Conservation (phyloP, 2,113 vertebrate species). For the Uria aalge region DNA sequence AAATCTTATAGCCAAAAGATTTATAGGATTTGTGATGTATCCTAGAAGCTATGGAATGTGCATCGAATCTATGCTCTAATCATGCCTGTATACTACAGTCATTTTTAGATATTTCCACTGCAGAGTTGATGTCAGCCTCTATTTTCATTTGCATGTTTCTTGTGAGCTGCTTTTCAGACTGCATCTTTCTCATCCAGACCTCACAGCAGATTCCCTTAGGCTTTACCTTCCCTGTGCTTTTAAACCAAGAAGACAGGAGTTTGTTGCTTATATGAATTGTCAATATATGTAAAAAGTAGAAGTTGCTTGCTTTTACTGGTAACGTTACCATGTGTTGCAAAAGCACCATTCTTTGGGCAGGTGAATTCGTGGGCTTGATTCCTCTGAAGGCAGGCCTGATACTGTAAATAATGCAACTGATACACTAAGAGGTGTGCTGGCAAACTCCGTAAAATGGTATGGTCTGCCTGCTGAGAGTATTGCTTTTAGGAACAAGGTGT, state of each 20-base stretch:
- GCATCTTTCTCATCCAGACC: background rate
- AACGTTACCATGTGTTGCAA: rapidly evolving
- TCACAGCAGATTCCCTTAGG: background rate
- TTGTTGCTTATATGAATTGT: background rate
- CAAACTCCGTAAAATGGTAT: background rate
- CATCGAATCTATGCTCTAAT: background rate
- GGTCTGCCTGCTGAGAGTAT: background rate
- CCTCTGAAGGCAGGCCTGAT: background rate
- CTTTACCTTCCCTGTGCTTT: background rate
- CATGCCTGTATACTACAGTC: background rate
- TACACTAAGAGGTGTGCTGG: rapidly evolving
- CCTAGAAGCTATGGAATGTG: background rate
- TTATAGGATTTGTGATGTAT: background rate
- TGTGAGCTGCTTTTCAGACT: background rate
- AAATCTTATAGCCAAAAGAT: background rate
- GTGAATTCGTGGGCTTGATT: background rate
- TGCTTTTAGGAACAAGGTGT: background rate
- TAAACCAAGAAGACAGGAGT: background rate
- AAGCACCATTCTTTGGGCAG: background rate
- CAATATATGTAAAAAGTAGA: background rate
- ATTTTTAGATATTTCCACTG: background rate
- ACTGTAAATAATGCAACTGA: background rate
- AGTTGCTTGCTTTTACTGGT: background rate
- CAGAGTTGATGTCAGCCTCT: background rate
- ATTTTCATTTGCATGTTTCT: background rate